phyloP scores from a whole-genome alignment of 2,888 invertebrate species.

The Eristalis arbustorum region DNA sequence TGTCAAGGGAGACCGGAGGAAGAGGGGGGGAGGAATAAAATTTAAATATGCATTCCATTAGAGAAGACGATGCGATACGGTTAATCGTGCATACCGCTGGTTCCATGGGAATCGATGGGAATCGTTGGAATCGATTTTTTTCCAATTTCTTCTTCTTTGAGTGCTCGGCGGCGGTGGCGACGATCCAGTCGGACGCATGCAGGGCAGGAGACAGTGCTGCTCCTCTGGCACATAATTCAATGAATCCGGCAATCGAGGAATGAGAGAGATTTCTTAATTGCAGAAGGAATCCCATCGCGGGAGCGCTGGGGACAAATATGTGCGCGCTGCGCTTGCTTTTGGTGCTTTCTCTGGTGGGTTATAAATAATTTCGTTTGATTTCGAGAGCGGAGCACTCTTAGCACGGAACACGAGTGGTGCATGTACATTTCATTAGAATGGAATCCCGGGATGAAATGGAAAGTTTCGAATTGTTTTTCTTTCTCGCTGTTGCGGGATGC shows the following conservation, averaged over 20 bases:
- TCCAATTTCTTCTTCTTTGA: not conserved
- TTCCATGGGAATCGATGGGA: conserved; percentile 42
- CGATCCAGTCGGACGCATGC: conserved; percentile 19
- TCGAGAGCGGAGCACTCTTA: not conserved
- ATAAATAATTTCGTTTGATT: not conserved
- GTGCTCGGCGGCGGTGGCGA: too few species aligned
- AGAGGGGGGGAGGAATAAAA: conserved; percentile 18
- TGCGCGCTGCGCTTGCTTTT: conserved; percentile 16
- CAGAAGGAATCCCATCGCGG: conserved; percentile 21
- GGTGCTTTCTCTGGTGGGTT: conserved; percentile 7
- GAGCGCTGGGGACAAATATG: conserved; percentile 14
- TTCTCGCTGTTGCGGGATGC: not conserved
- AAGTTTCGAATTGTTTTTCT: not conserved
- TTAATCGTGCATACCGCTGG: conserved; percentile 56
- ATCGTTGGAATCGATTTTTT: conserved; percentile 58
- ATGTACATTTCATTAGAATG: conserved; percentile 19
- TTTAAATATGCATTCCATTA: conserved; percentile 65
- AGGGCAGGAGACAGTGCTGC: conserved; percentile 4
- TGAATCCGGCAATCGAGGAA: conserved; percentile 40
- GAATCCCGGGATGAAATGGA: not conserved
- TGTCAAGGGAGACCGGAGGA: conserved; percentile 12
- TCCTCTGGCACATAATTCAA: conserved; percentile 27
- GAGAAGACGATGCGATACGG: conserved; percentile 40
- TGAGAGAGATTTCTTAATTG: conserved; percentile 45
- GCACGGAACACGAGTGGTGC: conserved; percentile 6